Conservation (phyloP, 2,888 invertebrate genomes). For the Herminia tarsipennalis region DNA sequence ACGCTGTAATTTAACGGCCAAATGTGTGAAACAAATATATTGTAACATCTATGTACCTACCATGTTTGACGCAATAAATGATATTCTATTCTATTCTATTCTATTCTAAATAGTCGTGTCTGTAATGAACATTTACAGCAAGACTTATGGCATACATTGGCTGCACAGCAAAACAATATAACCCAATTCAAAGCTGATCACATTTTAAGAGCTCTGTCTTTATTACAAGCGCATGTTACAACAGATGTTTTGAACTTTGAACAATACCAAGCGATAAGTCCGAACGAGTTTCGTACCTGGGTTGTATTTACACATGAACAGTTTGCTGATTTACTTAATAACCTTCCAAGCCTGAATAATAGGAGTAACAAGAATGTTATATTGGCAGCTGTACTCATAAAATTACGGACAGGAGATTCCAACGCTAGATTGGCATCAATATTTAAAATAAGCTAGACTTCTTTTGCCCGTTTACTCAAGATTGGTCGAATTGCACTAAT, state of each 20-base stretch:
- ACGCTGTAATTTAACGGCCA: too few relatives aligned
- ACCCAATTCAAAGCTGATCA: constrained; percentile 18
- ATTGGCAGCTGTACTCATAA: constrained; percentile 12
- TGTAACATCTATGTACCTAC: too few relatives aligned
- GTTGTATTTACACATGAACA: too few relatives aligned
- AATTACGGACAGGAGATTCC: constrained; percentile 10
- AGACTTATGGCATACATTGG: too few relatives aligned
- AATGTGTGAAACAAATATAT: too few relatives aligned
- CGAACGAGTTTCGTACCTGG: constrained; percentile 6
- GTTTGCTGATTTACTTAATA: too few relatives aligned
- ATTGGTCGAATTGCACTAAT: not conserved
- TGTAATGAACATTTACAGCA: too few relatives aligned
- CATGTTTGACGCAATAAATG: too few relatives aligned
- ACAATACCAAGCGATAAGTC: constrained; percentile 3
- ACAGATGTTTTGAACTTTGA: constrained; percentile 13
- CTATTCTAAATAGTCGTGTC: too few relatives aligned
- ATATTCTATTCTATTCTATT: too few relatives aligned
- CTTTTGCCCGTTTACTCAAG: not conserved
- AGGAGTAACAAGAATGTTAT: too few relatives aligned
- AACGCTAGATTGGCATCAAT: not conserved
- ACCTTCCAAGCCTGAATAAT: constrained; percentile 9
- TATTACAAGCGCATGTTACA: constrained; percentile 10
- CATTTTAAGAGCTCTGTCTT: constrained; percentile 11
- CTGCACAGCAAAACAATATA: constrained; percentile 11
- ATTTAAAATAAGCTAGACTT: not conserved